A percentile compares a stretch with the other conserved stretches of the same genome.
phyloP scores from a whole-genome alignment of 2,888 invertebrate genomes.

The Bugulina stolonifera region DNA sequence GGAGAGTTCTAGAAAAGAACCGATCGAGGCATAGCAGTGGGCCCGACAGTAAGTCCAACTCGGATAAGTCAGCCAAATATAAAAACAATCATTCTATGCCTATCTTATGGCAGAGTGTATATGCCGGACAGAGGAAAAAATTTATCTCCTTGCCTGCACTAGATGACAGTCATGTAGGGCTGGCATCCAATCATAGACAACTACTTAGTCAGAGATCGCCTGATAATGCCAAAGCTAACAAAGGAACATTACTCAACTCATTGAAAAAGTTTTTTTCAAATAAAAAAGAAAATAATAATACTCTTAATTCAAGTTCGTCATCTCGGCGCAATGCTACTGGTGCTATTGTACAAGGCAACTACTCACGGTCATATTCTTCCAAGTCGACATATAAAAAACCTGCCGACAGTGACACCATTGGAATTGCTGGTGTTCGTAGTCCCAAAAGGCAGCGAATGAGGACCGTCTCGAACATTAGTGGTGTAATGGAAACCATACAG shows the following conservation, averaged over 20 bases:
- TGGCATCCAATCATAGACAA: not conserved
- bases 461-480: conserved; percentile 16
- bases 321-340: not conserved
- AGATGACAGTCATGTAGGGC: not conserved
- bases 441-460: conserved; percentile 18
- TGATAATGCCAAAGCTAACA: not conserved
- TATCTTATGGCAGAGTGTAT: not conserved
- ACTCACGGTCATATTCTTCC: not conserved
- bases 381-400: not conserved
- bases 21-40: conserved; percentile 20
- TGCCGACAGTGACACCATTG: conserved; percentile 7
- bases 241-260: not conserved
- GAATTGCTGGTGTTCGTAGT: not conserved
- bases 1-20: conserved; percentile 4
- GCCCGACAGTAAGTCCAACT: not conserved
- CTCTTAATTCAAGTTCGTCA: not conserved
- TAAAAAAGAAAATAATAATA: not conserved
- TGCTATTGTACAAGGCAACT: not conserved
- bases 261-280: conserved; percentile 12
- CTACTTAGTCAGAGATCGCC: no score
- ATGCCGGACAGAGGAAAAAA: not conserved
- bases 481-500: conserved; percentile 26
- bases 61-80: conserved; percentile 1
- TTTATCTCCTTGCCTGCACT: conserved; percentile 23
- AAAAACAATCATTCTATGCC: conserved; percentile 21